phyloP scores from a whole-genome alignment of 1,140 invertebrate species.

The Diachasma alloeum region DNA sequence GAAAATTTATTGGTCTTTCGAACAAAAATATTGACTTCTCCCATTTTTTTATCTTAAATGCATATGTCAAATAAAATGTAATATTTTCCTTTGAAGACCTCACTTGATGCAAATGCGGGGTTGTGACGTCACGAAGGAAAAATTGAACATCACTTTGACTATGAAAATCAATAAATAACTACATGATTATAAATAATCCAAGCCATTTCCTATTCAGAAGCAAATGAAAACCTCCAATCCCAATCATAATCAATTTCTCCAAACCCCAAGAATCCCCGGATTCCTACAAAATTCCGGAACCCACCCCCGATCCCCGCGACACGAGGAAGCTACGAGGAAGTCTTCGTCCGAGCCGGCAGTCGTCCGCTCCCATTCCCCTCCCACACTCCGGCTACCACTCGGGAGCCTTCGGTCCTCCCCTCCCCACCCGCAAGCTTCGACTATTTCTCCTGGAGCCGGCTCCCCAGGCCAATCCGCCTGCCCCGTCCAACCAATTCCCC shows the following conservation, averaged over 20 bases:
- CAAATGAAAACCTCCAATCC: too few relatives aligned
- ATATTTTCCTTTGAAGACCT: too few relatives aligned
- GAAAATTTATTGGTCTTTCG: not conserved
- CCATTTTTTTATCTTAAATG: too few relatives aligned
- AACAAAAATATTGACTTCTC: too few relatives aligned
- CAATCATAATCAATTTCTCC: too few relatives aligned
- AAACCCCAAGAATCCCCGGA: not conserved
- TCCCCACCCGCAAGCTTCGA: constrained; percentile 45
- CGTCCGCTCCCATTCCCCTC: constrained; percentile 25
- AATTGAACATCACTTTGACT: too few relatives aligned
- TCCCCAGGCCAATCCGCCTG: not conserved
- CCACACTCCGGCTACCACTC: constrained; percentile 13
- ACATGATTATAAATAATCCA: too few relatives aligned
- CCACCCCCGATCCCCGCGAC: constrained; percentile 33
- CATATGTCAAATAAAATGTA: too few relatives aligned
- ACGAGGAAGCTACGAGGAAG: constrained; percentile 58
- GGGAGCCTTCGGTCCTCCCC: constrained; percentile 7
- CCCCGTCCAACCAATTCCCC: not conserved
- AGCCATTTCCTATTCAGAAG: too few relatives aligned
- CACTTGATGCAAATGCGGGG: too few relatives aligned
- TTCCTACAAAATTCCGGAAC: not conserved
- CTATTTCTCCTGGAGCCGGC: constrained; percentile 52
- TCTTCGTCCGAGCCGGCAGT: constrained; percentile 29
- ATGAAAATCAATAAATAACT: too few relatives aligned
- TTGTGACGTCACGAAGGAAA: too few relatives aligned